These are phyloP conservation scores for Atrichornis clamosus DNA, from an alignment of 2,113 vertebrate species.

Conservation along the genomic window DNA sequence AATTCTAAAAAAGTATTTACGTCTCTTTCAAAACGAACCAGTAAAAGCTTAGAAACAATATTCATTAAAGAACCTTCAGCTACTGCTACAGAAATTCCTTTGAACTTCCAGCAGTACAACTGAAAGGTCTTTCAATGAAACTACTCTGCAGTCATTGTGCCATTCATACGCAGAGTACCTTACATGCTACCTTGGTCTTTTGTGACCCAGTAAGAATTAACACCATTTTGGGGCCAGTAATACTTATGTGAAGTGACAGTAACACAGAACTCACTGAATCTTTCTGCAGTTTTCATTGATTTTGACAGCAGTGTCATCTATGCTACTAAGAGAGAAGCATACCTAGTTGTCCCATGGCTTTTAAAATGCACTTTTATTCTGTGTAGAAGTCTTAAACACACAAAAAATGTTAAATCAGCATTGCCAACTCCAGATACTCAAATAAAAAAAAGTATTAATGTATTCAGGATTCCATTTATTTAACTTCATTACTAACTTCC, in stretches of 20 bases:
- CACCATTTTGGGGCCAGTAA: neutral
- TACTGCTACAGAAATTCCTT: neutral
- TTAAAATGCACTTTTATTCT: constrained; percentile 22
- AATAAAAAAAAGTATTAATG: neutral
- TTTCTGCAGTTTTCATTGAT: constrained; percentile 11
- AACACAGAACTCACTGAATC: neutral
- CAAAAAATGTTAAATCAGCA: neutral
- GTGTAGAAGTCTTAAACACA: neutral
- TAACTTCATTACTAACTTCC: neutral
- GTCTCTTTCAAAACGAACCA: neutral
- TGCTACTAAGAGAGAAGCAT: neutral
- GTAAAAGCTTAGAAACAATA: neutral
- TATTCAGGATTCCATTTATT: neutral
- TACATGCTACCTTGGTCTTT: neutral
- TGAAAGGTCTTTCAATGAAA: neutral
- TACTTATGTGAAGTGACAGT: constrained; percentile 36
- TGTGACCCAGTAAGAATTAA: constrained; percentile 23
- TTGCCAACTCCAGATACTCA: neutral
- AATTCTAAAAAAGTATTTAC: neutral
- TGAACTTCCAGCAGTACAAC: neutral
- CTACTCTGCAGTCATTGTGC: neutral
- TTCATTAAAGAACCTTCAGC: neutral
- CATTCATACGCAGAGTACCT: neutral
- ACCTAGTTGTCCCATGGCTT: neutral
- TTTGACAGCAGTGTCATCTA: constrained; percentile 42